Percentiles rank a stretch among this genome's conserved stretches.
Conservation (phyloP, 2,113 vertebrate species). For the Scartelaos histophorus region DNA sequence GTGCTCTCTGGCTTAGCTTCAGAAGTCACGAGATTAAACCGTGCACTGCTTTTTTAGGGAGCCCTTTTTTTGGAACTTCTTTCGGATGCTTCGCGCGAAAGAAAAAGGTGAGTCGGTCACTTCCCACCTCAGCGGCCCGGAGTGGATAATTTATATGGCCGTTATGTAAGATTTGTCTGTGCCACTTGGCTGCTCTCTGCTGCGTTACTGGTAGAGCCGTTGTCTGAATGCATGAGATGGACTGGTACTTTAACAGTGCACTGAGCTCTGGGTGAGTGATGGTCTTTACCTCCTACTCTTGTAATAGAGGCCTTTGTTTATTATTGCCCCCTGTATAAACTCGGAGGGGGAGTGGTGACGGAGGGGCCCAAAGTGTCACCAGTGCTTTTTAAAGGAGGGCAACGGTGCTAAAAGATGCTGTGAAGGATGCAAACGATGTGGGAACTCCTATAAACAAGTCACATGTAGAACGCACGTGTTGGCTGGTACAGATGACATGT, state of each 20-base stretch:
- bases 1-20: slow-evolving; percentile 14
- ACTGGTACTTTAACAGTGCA: slow-evolving; percentile 51
- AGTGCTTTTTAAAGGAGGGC: slow-evolving; percentile 4
- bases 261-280: slow-evolving; percentile 55
- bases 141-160: slow-evolving; percentile 54
- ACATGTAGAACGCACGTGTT: slow-evolving; percentile 15
- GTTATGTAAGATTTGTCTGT: slow-evolving; percentile 67
- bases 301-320: slow-evolving; percentile 36
- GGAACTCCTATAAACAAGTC: slow-evolving; percentile 2
- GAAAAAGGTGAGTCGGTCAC: slow-evolving; percentile 47
- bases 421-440: background rate
- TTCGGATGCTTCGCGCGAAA: background rate
- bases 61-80: background rate
- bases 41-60: background rate
- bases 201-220: slow-evolving; percentile 49
- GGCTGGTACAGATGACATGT: background rate
- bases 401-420: slow-evolving; percentile 10
- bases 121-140: slow-evolving; percentile 40
- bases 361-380: slow-evolving; percentile 16
- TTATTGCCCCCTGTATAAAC: slow-evolving; percentile 32
- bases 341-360: slow-evolving; percentile 13
- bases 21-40: slow-evolving; percentile 4
- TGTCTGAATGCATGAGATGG: slow-evolving; percentile 55
- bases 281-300: slow-evolving; percentile 42
- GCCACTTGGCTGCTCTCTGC: slow-evolving; percentile 71